Base-by-base conservation (phyloP, 2,888 invertebrate genomes). In the Drosophila rubida region DNA sequence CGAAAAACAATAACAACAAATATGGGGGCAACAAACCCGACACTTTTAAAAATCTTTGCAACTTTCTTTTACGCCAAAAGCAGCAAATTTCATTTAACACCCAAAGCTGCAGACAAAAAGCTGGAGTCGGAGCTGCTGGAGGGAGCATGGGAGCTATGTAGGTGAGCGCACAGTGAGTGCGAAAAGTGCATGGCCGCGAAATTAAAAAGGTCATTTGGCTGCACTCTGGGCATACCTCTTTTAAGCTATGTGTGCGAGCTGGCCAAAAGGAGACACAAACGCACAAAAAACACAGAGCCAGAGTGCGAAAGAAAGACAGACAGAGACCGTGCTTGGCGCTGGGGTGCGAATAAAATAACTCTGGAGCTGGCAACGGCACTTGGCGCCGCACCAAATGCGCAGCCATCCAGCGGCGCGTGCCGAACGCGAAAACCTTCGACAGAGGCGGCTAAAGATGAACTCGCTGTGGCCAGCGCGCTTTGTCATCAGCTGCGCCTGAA, bases 131-230 rank as follows among this genome's bases (percentile, higher is more conserved):
- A 6, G 1, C 4, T 8, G 14, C 5, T n/a, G 13, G 25, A 19
- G 22, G n/a, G 13, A n/a, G 37, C 0, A 14, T 13, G 4, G 6
- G 7, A 8, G 30, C 39, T 27, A 22, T 1, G n/a, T 25, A 32
- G 35, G n/a, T 25, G 14, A 35, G 19, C 48, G 19, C 48, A 55
- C 45, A 55, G 51, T 58, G 63, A 69, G 65, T 59, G 61, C 41
- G 63, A 88, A 80, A 80, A 77, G 88, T 87, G 83, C 88, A 80
- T 73, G 87, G 78, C 87, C 88, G 78, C 84, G 83, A 88, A 84
- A 84, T 84, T 84, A 88, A 88, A 88, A 88, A 84, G 83, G 85
- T 84, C 88, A 87, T 87, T 88, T 87, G 87, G 73, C 80, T 78
- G 78, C 83, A 88, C 84, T 84, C 80, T 75, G 60, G 69, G 69